Evolutionary conservation across 2,113 vertebrate species (phyloP), one percentile per base, ranked within the genome.

Genomic region (Origma solitaria): DNA sequence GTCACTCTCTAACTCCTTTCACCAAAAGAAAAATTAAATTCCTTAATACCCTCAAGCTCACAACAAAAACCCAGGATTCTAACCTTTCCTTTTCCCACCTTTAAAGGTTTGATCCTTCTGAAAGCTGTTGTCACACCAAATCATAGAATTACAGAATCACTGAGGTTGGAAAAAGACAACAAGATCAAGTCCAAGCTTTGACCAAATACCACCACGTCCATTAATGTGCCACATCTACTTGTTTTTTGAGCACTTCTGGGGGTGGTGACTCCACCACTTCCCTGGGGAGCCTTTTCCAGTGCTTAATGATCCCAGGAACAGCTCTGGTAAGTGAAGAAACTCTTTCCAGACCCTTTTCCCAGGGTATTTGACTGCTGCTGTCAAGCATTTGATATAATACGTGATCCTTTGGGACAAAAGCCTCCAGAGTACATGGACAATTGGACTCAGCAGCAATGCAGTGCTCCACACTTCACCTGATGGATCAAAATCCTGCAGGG

Each of bases 21-120:
- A 37, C 15, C 16, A 22, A 70, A 77, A 7, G 1, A 69, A 64
- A n/a, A 33, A 49, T n/a, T n/a, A n/a, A n/a, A n/a, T n/a, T n/a
- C n/a, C 3, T 65, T 62, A 40, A 42, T 20, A 53, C 13, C 15
- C 23, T 50, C 23, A 31, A 77, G 3, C 5, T 72, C 24, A 45
- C 5, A 35, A 9, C 13, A 68, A 45, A 68, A 24, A 2, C 15
- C 3, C 0, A 1, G 19, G 4, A 1, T 3, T 70, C 31, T 15
- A 31, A 61, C 12, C 4, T 4, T 37, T 72, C 24, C 2, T 49
- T 84, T 75, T 19, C 11, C 20, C 5, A 30, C 2, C 45, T 73
- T 10, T 22, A 4, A 9, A 44, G 31, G 31, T 24, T 66, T 44
- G 4, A 38, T 75, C 18, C 61, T 66, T 53, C 35, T 54, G 15